Percentiles rank a stretch among this genome's conserved stretches.
Evolutionary conservation across 2,113 vertebrate species (phyloP).

Genomic region (Chloebia gouldiae): DNA sequence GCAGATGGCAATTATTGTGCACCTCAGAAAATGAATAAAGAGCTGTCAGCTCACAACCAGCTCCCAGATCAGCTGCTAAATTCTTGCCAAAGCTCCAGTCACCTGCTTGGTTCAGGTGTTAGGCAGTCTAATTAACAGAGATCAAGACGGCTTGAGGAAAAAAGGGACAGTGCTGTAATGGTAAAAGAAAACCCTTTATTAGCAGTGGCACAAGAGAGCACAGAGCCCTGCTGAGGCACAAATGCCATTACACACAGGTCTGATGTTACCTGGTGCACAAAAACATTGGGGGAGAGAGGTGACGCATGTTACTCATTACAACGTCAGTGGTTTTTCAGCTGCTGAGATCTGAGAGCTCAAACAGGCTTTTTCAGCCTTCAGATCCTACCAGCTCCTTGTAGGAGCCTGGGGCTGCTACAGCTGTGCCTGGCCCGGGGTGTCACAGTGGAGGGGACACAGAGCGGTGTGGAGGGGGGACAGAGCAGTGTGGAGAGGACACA

Average conservation of each 20-base stretch:
- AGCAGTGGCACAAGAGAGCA: neutral
- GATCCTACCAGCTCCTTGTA: neutral
- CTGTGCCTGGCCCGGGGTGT: neutral
- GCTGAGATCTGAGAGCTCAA: neutral
- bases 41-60: neutral
- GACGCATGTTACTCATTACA: neutral
- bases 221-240: neutral
- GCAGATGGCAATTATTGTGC: conserved; percentile 1
- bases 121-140: conserved; percentile 25
- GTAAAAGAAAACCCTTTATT: conserved; percentile 8
- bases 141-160: neutral
- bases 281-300: neutral
- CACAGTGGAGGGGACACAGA: neutral
- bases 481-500: neutral
- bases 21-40: conserved; percentile 3
- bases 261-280: neutral
- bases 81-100: conserved; percentile 15
- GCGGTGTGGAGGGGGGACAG: neutral
- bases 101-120: conserved; percentile 27
- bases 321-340: neutral
- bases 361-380: neutral
- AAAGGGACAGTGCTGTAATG: neutral
- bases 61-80: neutral
- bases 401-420: neutral
- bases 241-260: neutral